Conservation (phyloP, 1,140 invertebrate species). For the Aphaenogaster ashmeadi region DNA sequence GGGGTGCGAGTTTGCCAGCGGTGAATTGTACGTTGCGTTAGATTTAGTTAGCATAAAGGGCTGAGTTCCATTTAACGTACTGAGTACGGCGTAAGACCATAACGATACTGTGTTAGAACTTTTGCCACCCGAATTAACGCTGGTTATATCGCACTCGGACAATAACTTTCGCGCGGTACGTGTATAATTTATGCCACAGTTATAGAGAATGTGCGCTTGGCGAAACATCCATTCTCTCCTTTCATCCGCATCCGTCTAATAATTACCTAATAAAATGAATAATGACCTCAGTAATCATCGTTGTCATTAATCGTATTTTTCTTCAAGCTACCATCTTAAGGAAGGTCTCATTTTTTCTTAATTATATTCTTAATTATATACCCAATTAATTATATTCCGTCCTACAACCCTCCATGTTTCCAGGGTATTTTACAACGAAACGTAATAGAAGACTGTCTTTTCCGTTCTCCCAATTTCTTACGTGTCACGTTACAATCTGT, state of each 20-base stretch:
- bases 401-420: neutral
- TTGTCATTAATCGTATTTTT: neutral
- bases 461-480: conserved; percentile 1
- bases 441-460: neutral
- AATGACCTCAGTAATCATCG: neutral
- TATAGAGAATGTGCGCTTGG: conserved; percentile 25
- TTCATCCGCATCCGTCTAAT: conserved; percentile 32
- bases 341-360: neutral
- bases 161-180: conserved; percentile 48
- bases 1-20: conserved; percentile 19
- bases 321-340: neutral
- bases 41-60: conserved; percentile 66
- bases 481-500: conserved; percentile 14
- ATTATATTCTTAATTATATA: neutral
- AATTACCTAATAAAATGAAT: conserved; percentile 25
- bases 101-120: conserved; percentile 59
- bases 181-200: conserved; percentile 39
- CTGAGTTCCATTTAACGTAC: conserved; percentile 61
- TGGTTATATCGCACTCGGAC: conserved; percentile 49
- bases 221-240: conserved; percentile 5
- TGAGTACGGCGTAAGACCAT: conserved; percentile 61
- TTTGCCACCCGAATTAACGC: conserved; percentile 61
- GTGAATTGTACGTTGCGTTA: conserved; percentile 64
- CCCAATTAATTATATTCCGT: neutral
- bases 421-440: neutral